These are phyloP conservation scores for Boloria selene DNA, from an alignment of 2,888 invertebrate species.

Conservation along the genomic window DNA sequence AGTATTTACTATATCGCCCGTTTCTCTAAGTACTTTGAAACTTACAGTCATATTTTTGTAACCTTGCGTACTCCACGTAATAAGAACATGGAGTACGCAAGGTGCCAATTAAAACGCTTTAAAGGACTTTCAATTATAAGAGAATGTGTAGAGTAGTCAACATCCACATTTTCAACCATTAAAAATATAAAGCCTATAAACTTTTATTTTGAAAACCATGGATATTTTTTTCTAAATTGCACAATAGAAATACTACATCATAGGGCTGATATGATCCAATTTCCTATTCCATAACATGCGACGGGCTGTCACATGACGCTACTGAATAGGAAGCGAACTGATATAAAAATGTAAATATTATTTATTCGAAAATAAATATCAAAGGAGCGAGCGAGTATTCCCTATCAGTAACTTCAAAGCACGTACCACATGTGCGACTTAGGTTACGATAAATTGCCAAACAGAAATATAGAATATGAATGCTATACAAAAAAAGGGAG, in stretches of 20 bases:
- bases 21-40: no score
- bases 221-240: not conserved
- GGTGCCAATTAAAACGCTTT: no score
- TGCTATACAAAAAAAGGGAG: not conserved
- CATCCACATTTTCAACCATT: no score
- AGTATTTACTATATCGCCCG: no score
- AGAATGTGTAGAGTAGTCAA: no score
- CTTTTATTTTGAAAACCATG: no score
- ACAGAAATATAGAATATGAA: constrained; percentile 11
- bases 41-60: no score
- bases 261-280: constrained; percentile 1
- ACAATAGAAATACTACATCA: not conserved
- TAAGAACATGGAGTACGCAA: no score
- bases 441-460: constrained; percentile 13
- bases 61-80: no score
- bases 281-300: constrained; percentile 1
- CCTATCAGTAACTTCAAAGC: constrained; percentile 20
- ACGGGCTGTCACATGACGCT: constrained; percentile 11
- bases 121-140: no score
- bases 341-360: constrained; percentile 32
- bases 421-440: constrained; percentile 21
- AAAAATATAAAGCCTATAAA: no score
- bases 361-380: constrained; percentile 33
- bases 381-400: constrained; percentile 21
- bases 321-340: constrained; percentile 7